These are phyloP conservation scores for Tetragnatha montana DNA, from an alignment of 2,888 invertebrate species.

Conservation along the genomic window DNA sequence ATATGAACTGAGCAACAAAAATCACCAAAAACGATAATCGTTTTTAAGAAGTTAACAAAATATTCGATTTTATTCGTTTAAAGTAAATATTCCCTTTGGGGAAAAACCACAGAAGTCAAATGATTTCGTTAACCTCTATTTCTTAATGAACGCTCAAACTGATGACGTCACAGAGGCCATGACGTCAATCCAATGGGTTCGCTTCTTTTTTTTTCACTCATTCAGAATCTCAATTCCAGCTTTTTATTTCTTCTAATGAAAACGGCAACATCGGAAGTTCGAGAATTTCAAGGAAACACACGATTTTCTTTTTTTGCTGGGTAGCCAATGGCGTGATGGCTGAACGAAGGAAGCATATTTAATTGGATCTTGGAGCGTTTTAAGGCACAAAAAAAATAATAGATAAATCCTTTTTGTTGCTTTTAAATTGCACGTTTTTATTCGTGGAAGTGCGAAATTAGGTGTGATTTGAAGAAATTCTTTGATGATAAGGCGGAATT, in stretches of 20 bases:
- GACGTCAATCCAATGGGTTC: slow-evolving; percentile 31
- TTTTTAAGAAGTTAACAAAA: neutral
- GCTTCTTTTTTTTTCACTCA: neutral
- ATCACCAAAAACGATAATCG: neutral
- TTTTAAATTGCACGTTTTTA: slow-evolving; percentile 3
- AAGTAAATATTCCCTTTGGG: neutral
- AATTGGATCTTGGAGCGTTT: slow-evolving; percentile 12
- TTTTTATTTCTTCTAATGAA: slow-evolving; percentile 46
- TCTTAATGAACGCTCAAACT: slow-evolving; percentile 8
- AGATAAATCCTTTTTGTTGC: neutral
- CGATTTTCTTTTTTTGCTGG: neutral
- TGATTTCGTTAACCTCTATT: neutral
- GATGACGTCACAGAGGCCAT: slow-evolving; percentile 26
- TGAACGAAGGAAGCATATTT: slow-evolving; percentile 10
- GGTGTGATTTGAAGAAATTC: slow-evolving; percentile 11
- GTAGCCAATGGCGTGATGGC: slow-evolving; percentile 3
- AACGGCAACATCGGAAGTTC: slow-evolving; percentile 37
- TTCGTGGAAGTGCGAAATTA: neutral
- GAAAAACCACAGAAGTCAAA: neutral
- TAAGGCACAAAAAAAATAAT: neutral
- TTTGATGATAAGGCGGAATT: slow-evolving; percentile 2
- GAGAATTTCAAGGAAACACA: slow-evolving; percentile 3
- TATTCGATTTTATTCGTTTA: neutral
- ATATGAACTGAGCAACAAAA: neutral
- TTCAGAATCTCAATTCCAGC: neutral